Percentiles rank a stretch among this genome's conserved stretches.
phyloP scores from a whole-genome alignment of 2,113 vertebrate genomes.

The Columba livia region DNA sequence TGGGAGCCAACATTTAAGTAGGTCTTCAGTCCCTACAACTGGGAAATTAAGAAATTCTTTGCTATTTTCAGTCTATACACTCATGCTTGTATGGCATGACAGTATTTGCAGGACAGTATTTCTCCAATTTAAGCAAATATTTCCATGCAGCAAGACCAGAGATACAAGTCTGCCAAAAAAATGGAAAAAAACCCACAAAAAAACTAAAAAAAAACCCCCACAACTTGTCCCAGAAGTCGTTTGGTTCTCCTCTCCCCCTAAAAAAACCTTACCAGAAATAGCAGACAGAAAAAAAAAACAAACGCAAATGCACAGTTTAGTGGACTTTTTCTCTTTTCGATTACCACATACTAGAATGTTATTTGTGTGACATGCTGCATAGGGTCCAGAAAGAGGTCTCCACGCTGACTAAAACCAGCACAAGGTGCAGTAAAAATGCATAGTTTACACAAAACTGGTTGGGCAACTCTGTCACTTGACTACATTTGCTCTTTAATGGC shows the following conservation, averaged over 20 bases:
- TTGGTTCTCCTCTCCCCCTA: not conserved
- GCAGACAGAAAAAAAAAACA: not conserved
- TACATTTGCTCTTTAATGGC: not conserved
- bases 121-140: not conserved
- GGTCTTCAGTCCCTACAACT: not conserved
- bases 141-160: constrained; percentile 31
- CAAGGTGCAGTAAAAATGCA: not conserved
- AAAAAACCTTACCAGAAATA: not conserved
- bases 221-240: not conserved
- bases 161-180: not conserved
- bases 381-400: not conserved
- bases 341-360: not conserved
- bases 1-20: not conserved
- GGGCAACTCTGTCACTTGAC: constrained; percentile 47
- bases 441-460: constrained; percentile 45
- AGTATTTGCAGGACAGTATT: not conserved
- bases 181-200: not conserved
- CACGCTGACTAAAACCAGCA: not conserved
- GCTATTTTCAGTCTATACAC: constrained; percentile 30
- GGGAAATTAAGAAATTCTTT: not conserved
- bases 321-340: not conserved
- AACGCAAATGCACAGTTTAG: not conserved
- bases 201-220: not conserved
- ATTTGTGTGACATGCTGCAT: not conserved
- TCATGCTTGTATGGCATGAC: not conserved